Evolutionary conservation across 2,113 vertebrate genomes (phyloP), one percentile per base, ranked within the genome.

Genomic region (Dromas ardeola): DNA sequence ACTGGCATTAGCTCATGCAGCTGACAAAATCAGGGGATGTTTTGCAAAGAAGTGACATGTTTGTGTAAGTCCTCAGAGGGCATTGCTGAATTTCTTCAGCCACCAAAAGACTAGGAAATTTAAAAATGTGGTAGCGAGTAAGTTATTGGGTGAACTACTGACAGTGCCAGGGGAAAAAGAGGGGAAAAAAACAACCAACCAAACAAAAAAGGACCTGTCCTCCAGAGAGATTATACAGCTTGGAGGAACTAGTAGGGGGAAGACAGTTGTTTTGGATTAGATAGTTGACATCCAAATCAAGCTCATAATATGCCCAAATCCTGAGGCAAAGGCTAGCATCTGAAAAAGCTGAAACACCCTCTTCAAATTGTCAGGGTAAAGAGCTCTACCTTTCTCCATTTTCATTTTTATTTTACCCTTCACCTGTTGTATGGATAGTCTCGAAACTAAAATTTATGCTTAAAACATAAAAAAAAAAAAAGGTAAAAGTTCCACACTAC

Each of bases 1-100:
- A 49, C 74, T 91, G 50, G 83, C 77, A 94, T 97, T 96, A 80
- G 92, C 84, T 95, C 49, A 83, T 86, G 67, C 45, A 67, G 76
- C 94, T 96, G 94, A 93, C 86, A 96, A 94, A 90, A 93, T 83
- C 62, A 84, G 73, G n/a, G 76, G 32, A 50, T 40, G 20, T 53
- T 94, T 95, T 95, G 86, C n/a, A 65, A 55, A 89, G n/a, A 96
- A 79, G 15, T 92, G 67, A 74, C 87, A 81, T 88, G 53, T 88
- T 89, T 95, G 52, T 80, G 52, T 56, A 86, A 89, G 91, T 91
- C 70, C 86, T 96, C 88, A 94, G 92, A 93, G 80, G 86, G 50
- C 59, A 93, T 18, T 81, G 50, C 50, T 92, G 69, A 74, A 81
- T 95, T 94, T 80, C 69, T 93, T 78, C 82, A 95, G 72, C 88